Percentiles rank a stretch among this genome's conserved stretches.
Evolutionary conservation across 2,113 vertebrate species (phyloP).

Genomic region (Oryzias celebensis): DNA sequence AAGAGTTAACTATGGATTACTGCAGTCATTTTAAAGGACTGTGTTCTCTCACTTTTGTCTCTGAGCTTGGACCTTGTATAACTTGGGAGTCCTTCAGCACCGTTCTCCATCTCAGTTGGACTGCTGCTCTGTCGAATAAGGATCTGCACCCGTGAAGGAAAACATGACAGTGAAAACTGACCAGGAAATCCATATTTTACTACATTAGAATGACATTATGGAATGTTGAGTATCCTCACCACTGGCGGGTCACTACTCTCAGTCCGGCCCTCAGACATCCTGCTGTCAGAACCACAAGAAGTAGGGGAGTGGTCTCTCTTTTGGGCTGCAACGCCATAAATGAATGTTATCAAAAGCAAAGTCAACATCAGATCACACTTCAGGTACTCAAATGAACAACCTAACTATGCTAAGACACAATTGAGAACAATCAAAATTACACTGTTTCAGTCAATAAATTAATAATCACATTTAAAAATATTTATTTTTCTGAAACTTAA

Average conservation of each 20-base stretch:
- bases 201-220: neutral
- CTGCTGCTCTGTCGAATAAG: constrained; percentile 83
- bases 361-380: too few species aligned
- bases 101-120: constrained; percentile 83
- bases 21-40: neutral
- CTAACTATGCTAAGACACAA: too few species aligned
- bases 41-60: constrained; percentile 84
- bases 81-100: constrained; percentile 69
- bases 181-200: neutral
- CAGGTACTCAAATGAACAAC: too few species aligned
- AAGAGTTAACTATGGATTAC: too few species aligned
- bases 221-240: constrained; percentile 76
- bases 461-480: too few species aligned
- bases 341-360: too few species aligned
- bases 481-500: too few species aligned
- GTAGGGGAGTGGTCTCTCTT: constrained; percentile 81
- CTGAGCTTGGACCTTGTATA: constrained; percentile 72
- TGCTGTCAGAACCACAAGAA: constrained; percentile 77
- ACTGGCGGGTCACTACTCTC: constrained; percentile 78
- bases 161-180: neutral
- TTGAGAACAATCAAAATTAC: too few species aligned
- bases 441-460: too few species aligned
- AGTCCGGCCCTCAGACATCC: constrained; percentile 78
- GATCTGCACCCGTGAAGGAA: constrained; percentile 70
- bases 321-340: constrained; percentile 74